Base-by-base conservation (phyloP, 1,140 invertebrate genomes). In the Cydia strobilella region DNA sequence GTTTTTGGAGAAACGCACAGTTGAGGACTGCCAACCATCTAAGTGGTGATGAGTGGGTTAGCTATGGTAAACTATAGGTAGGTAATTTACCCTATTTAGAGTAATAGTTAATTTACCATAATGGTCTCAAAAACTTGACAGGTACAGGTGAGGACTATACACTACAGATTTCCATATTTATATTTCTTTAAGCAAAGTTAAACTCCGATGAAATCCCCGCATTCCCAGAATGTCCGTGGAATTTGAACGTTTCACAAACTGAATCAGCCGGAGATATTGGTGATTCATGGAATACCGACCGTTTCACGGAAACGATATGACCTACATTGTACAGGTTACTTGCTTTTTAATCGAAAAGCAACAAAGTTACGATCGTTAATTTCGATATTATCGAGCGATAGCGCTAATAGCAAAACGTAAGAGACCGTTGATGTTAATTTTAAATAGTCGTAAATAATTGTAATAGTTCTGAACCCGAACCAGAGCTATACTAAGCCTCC, bases 281-380 rank as follows among this genome's bases (percentile, higher is more conserved):
- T 69, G 65, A 69, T 69, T 69, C 72, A 73, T 27, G 42, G 42
- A 73, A 73, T 73, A 73, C 42, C 72, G n/a, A 72, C 23, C 13
- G 23, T 5, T 73, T 42, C 48, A 74, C 20, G 65, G 31, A 69
- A 69, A 15, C n/a, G 65, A 35, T 35, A 3, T 39, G 65, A 69
- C 65, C 65, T 18, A 69, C 7, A 69, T 69, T 18, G 65, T 35
- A 20, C 18, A 59, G 20, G 51, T 54, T 45, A 45, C 42, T 45
- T 45, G 12, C 42, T 45, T 45, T 59, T 23, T 59, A 12, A 59
- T 59, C 18, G 54, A 59, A 23, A 59, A 18, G 51, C 15, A 54
- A 54, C 10, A 7, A 18, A 54, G 51, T 54, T n/a, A 18, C 51
- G 15, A 54, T 54, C 51, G n/a, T 18, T 54, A 54, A 54, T 48